phyloP scores from a whole-genome alignment of 2,797 vertebrate species.

The Crypturellus tataupa region DNA sequence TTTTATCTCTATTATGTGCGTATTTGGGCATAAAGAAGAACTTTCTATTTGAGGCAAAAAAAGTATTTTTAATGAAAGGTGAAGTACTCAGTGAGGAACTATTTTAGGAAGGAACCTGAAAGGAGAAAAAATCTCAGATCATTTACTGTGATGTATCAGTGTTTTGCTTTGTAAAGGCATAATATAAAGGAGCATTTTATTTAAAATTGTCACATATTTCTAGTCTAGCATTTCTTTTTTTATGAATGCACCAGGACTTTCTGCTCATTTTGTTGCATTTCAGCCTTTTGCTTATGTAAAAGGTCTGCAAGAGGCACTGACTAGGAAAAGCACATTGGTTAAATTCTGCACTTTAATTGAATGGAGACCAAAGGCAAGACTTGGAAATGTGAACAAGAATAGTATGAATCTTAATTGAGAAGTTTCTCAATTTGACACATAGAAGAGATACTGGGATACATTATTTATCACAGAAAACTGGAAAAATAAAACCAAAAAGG shows the following conservation, averaged over 20 bases:
- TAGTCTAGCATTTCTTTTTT: neutral
- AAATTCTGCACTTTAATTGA: neutral
- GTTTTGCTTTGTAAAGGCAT: neutral
- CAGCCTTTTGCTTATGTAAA: neutral
- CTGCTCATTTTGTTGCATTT: neutral
- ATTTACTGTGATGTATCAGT: neutral
- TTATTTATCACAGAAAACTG: neutral
- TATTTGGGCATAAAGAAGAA: neutral
- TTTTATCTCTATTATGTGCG: neutral
- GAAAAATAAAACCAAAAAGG: neutral
- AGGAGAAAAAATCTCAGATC: rapidly evolving
- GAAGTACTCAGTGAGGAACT: neutral
- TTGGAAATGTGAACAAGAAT: neutral
- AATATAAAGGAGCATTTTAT: neutral
- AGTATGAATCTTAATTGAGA: neutral
- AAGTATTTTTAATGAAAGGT: neutral
- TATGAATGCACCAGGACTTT: neutral
- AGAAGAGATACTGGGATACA: neutral
- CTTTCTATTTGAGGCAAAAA: neutral
- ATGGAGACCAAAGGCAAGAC: neutral
- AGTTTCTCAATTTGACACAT: neutral
- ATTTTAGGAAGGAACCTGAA: neutral
- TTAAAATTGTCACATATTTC: neutral
- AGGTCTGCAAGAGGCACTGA: neutral
- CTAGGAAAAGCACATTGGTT: neutral